Percentiles rank a stretch among this genome's conserved stretches.
Evolutionary conservation across 2,113 vertebrate species (phyloP).

Genomic region (Zosterops borbonicus): DNA sequence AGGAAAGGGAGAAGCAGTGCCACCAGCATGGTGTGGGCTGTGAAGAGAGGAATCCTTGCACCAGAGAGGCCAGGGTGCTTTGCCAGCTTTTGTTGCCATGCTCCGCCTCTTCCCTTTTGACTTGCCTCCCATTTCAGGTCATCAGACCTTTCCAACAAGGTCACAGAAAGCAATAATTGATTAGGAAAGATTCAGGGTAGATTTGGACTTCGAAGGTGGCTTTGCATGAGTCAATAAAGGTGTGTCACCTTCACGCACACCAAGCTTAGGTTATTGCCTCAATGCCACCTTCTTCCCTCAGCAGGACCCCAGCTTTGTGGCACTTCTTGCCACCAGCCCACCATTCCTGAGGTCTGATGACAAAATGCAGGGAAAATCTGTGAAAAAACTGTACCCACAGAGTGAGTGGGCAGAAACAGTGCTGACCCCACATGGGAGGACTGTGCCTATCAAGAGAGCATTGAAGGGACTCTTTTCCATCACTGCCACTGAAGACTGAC

Average conservation of each 20-base stretch:
- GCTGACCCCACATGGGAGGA: constrained; percentile 66
- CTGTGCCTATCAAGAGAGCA: constrained; percentile 71
- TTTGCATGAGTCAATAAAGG: fast-evolving
- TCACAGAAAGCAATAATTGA: fast-evolving
- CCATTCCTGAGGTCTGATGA: not conserved
- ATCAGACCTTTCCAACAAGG: not conserved
- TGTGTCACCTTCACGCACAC: not conserved
- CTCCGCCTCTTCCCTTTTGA: not conserved
- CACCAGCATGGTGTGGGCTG: not conserved
- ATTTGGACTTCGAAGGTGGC: not conserved
- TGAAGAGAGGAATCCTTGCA: fast-evolving
- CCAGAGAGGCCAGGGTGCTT: fast-evolving
- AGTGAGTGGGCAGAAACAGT: constrained; percentile 62
- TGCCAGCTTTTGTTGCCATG: not conserved
- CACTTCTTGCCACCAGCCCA: not conserved
- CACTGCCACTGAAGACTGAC: constrained; percentile 69
- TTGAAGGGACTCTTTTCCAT: constrained; percentile 63
- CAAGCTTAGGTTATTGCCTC: not conserved
- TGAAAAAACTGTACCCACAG: constrained; percentile 66
- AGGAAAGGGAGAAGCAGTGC: constrained; percentile 20
- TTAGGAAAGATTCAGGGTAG: not conserved
- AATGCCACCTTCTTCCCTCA: not conserved
- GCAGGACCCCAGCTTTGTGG: not conserved
- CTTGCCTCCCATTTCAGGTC: fast-evolving
- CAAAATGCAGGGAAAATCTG: constrained; percentile 54